A percentile compares a stretch with the other conserved stretches of the same genome.
phyloP scores from a whole-genome alignment of 2,888 invertebrate species.

The Trichopria drosophilae region DNA sequence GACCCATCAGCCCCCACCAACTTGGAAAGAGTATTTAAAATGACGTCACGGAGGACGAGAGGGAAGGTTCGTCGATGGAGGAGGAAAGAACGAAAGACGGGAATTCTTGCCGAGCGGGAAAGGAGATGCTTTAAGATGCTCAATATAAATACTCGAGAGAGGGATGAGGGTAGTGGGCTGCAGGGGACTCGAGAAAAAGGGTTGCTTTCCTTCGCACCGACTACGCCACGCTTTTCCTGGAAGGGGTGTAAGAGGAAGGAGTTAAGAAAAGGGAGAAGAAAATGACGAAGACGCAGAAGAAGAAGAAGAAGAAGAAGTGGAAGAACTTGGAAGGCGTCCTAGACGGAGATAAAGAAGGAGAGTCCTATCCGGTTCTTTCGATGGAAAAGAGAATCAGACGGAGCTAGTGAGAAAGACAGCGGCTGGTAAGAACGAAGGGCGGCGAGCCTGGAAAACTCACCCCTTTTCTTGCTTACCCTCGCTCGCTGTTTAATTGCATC shows the following conservation, averaged over 20 bases:
- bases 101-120: constrained; percentile 32
- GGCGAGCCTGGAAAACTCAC: constrained; percentile 57
- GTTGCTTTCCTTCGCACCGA: constrained; percentile 56
- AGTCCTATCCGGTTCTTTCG: constrained; percentile 12
- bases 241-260: constrained; percentile 32
- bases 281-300: constrained; percentile 31
- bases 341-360: constrained; percentile 33
- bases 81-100: constrained; percentile 38
- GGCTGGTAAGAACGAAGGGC: constrained; percentile 36
- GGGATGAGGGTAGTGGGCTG: constrained; percentile 35
- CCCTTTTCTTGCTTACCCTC: constrained; percentile 60
- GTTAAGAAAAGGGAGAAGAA: constrained; percentile 33
- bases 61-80: constrained; percentile 24
- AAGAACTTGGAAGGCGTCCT: constrained; percentile 15
- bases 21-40: constrained; percentile 56
- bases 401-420: constrained; percentile 26
- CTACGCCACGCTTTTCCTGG: constrained; percentile 41
- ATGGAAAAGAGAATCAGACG: constrained; percentile 27
- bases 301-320: constrained; percentile 25
- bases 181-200: constrained; percentile 56
- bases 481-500: constrained; percentile 59
- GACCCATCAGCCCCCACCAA: constrained; percentile 43
- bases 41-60: constrained; percentile 48
- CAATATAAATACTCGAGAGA: constrained; percentile 53
- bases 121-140: constrained; percentile 58